Base-by-base conservation (phyloP, 2,888 invertebrate genomes). In the Tachystola acroxantha region DNA sequence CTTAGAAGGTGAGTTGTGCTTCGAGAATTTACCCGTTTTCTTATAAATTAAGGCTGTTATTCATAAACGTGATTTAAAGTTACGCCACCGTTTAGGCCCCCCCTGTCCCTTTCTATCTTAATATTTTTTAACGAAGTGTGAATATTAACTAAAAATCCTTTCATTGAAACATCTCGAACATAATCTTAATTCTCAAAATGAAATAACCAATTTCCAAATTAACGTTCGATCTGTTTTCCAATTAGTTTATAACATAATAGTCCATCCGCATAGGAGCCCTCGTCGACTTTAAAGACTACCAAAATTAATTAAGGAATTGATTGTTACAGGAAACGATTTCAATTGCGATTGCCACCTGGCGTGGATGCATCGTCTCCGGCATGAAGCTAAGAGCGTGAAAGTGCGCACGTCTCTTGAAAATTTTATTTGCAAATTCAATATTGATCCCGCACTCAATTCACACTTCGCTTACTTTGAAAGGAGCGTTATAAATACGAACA, bases 301-400 rank as follows among this genome's bases (percentile, higher is more conserved):
- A 38, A 49, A 57, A 62, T 43, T 67, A 67, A 67, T 67, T 58
- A 63, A 65, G 45, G 39, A 44, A 43, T 57, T 54, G 43, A 67
- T 82, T 78, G 75, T 90, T 89, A 36, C 92, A 95, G 95, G 92
- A 59, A 96, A 95, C 82, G 91, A 91, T 60, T 92, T 95, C 76
- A 88, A 91, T 65, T 96, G 95, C 82, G 94, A 95, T 81, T 95
- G 95, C 69, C 93, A 94, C 53, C 88, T 95, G 59, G 89, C 91
- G 41, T 95, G 95, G 95, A 91, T 95, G 85, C 92, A 93, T 82
- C 90, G 89, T 48, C 87, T 95, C 48, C 89, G 91, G 45, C 91
- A 93, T 74, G 93, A 93, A 64, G 94, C 95, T 47, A 90, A 91
- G 70, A 93, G 92, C 75, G 84, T 88, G 44, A 89, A 91, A 74